Evolutionary conservation across 2,113 vertebrate species (phyloP).

Genomic region (Archocentrus centrarchus): DNA sequence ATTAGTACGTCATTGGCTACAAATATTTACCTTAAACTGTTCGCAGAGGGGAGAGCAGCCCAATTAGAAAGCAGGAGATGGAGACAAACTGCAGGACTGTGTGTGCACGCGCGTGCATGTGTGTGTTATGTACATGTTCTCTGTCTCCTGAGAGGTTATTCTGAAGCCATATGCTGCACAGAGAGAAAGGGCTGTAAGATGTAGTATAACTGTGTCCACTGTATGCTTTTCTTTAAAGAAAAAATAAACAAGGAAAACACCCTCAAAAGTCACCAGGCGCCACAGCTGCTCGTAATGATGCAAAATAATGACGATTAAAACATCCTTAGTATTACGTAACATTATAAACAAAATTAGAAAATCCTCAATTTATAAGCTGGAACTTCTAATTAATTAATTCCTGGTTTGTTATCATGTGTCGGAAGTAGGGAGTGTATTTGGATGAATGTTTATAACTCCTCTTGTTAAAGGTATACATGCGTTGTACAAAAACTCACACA

Average conservation of each 20-base stretch:
- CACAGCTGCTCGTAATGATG: background rate
- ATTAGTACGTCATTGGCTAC: slow-evolving; percentile 70
- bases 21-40: slow-evolving; percentile 80
- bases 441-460: background rate
- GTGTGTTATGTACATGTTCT: background rate
- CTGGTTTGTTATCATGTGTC: background rate
- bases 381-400: background rate
- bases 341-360: background rate
- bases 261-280: background rate
- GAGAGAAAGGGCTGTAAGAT: background rate
- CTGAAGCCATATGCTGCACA: slow-evolving; percentile 2
- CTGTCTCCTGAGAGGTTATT: slow-evolving; percentile 11
- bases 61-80: slow-evolving; percentile 58
- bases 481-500: background rate
- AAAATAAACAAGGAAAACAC: background rate
- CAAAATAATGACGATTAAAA: background rate
- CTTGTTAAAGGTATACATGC: background rate
- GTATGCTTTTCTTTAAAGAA: background rate
- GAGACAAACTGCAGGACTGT: slow-evolving; percentile 42
- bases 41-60: slow-evolving; percentile 48
- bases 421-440: background rate
- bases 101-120: background rate
- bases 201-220: background rate
- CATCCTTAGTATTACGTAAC: background rate
- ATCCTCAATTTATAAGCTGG: background rate